phyloP scores from a whole-genome alignment of 2,888 invertebrate species.

The Zootermopsis nevadensis region DNA sequence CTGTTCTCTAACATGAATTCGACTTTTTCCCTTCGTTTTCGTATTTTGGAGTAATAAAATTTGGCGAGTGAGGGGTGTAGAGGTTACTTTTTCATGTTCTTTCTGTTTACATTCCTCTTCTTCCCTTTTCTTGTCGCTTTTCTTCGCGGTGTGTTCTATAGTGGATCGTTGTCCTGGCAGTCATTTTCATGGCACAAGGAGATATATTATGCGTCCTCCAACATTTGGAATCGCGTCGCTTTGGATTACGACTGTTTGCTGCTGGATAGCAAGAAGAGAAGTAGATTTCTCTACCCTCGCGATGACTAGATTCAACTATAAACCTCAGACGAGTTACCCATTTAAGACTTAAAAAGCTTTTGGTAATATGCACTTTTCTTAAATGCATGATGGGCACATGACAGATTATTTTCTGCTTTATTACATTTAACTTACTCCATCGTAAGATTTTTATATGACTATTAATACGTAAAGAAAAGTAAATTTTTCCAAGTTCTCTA shows the following conservation, averaged over 20 bases:
- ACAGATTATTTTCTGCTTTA: too few species aligned
- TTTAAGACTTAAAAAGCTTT: conserved; percentile 24
- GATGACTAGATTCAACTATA: background rate
- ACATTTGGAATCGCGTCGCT: conserved; percentile 11
- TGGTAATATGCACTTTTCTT: conserved; percentile 11
- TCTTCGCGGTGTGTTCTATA: background rate
- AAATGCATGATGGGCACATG: background rate
- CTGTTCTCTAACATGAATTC: background rate
- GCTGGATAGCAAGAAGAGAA: background rate
- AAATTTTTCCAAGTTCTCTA: too few species aligned
- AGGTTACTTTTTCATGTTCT: conserved; percentile 17
- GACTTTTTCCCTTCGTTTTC: background rate
- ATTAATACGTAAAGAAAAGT: too few species aligned
- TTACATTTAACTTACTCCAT: too few species aligned
- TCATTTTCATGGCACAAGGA: background rate
- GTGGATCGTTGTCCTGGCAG: background rate
- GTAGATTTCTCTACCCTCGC: background rate
- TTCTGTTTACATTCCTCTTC: conserved; percentile 19
- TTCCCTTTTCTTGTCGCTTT: background rate
- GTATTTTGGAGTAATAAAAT: conserved; percentile 12
- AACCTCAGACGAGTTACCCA: conserved; percentile 43
- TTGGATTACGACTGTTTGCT: conserved; percentile 21
- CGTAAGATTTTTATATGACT: too few species aligned
- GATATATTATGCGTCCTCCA: background rate
- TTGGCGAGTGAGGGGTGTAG: background rate